Percentiles rank a stretch among this genome's conserved stretches.
Evolutionary conservation across 2,113 vertebrate species (phyloP).

Genomic region (Mystacornis crossleyi): DNA sequence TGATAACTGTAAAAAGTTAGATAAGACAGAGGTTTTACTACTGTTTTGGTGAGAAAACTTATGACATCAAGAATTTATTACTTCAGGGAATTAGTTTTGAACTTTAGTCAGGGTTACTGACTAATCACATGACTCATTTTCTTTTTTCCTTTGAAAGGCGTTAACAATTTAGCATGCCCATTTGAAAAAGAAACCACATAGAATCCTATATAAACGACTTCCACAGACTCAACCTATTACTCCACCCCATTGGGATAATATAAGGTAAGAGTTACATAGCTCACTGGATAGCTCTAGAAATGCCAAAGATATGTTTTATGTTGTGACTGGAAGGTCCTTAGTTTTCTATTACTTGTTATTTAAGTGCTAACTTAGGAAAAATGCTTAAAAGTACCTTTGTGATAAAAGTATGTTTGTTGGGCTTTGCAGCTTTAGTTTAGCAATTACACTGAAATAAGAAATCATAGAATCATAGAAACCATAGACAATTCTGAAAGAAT

Average conservation of each 20-base stretch:
- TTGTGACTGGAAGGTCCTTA: not conserved
- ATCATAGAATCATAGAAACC: not conserved
- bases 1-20: not conserved
- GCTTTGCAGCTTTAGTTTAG: not conserved
- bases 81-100: not conserved
- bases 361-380: not conserved
- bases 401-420: not conserved
- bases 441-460: not conserved
- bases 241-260: not conserved
- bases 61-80: not conserved
- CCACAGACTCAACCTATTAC: not conserved
- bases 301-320: not conserved
- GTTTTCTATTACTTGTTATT: not conserved
- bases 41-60: not conserved
- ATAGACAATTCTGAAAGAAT: not conserved
- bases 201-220: not conserved
- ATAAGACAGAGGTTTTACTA: not conserved
- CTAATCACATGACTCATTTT: not conserved
- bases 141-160: not conserved
- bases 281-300: not conserved
- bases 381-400: not conserved
- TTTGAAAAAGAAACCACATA: not conserved
- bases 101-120: not conserved
- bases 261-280: constrained; percentile 11
- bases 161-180: not conserved